Evolutionary conservation across 2,797 vertebrate species (phyloP), one percentile per base, ranked within the genome.

Genomic region (Parauchenoglanis ngamensis): DNA sequence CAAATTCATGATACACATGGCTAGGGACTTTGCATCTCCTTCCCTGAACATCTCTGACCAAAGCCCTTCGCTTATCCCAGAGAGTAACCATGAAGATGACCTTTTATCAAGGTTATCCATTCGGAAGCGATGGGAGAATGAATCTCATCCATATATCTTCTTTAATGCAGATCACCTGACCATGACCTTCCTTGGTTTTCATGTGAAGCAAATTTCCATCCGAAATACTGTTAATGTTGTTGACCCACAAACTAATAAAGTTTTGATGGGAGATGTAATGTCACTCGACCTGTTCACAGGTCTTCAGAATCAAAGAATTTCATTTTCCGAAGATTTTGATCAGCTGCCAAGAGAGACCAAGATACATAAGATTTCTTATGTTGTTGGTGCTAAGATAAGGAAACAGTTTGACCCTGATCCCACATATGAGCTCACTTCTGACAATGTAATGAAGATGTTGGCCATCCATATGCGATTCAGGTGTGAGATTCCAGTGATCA

Each of bases 381-480:
- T 96, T 61, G 94, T 96, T 75, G 96, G 96, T 17, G 95, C 95
- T 63, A 57, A 85, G 44, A 92, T 87, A n/a, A 52, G 46, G 25
- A 59, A 76, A 88, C 91, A 91, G 0, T 93, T 93, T 85, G 96
- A 97, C 92, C 96, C 96, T 59, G 96, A 97, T 86, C 89, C 92
- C 25, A 96, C 95, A 0, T 96, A 96, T 79, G 95, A 96, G 88
- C 91, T 97, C 87, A 97, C 96, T 3, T 91, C 94, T 68, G 96
- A 97, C 93, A 97, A 96, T 84, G 94, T 96, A 77, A 95, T 95
- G 95, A 97, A 97, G 91, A 96, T 96, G 95, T 81, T 97, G 91
- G 96, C 96, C 54, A 96, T 97, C 87, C 94, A 96, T 86, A 95
- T 97, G 94, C 93, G 96, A 84, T 96, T 97, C 90, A 90, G 96